Evolutionary conservation across 2,888 invertebrate species (phyloP), one percentile per base, ranked within the genome.

Genomic region (Xestia sexstrigata): DNA sequence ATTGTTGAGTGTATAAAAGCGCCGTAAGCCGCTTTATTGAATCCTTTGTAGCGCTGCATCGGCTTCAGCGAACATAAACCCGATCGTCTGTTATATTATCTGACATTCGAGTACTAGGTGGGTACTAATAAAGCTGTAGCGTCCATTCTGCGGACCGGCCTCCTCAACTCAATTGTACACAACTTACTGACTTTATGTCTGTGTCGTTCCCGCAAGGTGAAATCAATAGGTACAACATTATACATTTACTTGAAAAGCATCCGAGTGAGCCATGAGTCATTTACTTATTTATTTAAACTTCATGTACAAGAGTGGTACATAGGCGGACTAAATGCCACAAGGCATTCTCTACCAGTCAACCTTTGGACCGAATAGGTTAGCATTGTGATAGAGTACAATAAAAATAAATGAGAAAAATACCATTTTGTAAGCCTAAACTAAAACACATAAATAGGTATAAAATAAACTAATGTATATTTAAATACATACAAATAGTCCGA

Each of bases 101-200:
- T 58, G 73, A 52, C 52, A 58, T 35, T 47, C 52, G 39, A 67
- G 52, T 30, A 30, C 15, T 47, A 17, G 47, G 47, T 30, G n/a
- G n/a, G n/a, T n/a, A 62, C 62, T 74, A 78, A 78, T 78, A 78
- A 66, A 74, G 73, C 70, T 42, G 78, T 58, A 49, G 49, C 9
- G 47, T 39, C 70, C 60, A 70, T 52, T 67, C 45, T 35, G 66
- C 62, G 77, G 62, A 67, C 2, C 49, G 42, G 35, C 52, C n/a
- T 55, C n/a, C n/a, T 55, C n/a, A n/a, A 35, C 35, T 35, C 35
- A 11, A 23, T 55, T 23, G 49, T 58, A 39, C 20, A 76, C 69
- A 72, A 65, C 58, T 58, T 66, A 47, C 23, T 65, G 63, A 49
- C 68, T 52, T 78, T 55, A 70, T 66, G 58, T 30, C 52, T 58